phyloP scores from a whole-genome alignment of 2,888 invertebrate genomes.

The Lymantria monacha region DNA sequence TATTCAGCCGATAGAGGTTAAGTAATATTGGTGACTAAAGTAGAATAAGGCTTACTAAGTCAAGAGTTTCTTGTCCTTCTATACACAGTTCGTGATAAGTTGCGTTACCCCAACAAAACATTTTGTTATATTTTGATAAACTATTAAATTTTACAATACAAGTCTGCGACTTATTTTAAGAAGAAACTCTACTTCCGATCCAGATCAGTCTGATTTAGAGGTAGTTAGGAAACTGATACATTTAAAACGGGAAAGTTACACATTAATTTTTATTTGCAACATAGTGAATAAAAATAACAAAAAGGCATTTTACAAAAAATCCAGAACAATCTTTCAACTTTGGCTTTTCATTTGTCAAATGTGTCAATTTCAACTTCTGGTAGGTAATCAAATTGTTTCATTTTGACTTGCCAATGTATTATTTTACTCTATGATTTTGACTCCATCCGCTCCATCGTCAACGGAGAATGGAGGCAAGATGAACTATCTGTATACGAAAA shows the following conservation, averaged over 20 bases:
- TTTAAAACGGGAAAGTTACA: conserved; percentile 31
- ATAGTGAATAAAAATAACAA: conserved; percentile 45
- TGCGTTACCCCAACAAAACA: conserved; percentile 80
- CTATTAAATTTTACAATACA: conserved; percentile 41
- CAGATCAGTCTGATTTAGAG: conserved; percentile 43
- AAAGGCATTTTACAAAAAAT: conserved; percentile 55
- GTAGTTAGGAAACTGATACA: conserved; percentile 32
- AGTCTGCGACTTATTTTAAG: conserved; percentile 12
- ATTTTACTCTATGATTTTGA: no score
- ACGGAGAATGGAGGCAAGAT: no score
- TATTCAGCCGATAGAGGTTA: neutral
- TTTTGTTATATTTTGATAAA: conserved; percentile 41
- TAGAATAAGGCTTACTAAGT: conserved; percentile 56
- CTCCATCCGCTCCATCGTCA: no score
- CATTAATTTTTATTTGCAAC: conserved; percentile 46
- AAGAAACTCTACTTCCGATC: conserved; percentile 54
- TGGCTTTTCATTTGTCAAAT: conserved; percentile 18
- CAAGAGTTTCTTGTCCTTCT: conserved; percentile 58
- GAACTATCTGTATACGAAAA: no score
- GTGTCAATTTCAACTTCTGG: neutral
- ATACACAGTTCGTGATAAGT: conserved; percentile 76
- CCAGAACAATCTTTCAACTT: conserved; percentile 67
- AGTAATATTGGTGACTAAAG: neutral
- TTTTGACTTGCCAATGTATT: no score
- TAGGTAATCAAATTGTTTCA: no score